Conservation (phyloP, 2,113 vertebrate genomes). For the Addax nasomaculatus region DNA sequence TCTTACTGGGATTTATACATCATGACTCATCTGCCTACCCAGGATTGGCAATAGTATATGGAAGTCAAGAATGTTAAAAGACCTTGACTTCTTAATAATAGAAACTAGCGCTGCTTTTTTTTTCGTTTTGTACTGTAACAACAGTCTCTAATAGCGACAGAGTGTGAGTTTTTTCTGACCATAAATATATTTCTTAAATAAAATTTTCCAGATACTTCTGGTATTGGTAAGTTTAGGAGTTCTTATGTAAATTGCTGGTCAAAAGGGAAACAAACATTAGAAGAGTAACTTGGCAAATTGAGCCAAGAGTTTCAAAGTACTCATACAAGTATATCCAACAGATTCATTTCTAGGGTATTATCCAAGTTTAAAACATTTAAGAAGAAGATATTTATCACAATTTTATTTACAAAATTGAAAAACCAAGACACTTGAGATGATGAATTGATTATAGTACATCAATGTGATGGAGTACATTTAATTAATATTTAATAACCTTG, state of each 20-base stretch:
- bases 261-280: background rate
- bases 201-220: background rate
- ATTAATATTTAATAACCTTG: conserved; percentile 12
- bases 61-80: background rate
- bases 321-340: background rate
- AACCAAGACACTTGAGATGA: background rate
- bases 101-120: background rate
- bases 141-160: background rate
- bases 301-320: background rate
- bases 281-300: background rate
- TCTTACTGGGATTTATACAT: background rate
- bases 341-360: background rate
- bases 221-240: background rate
- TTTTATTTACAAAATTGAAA: background rate
- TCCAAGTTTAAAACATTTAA: conserved; percentile 17
- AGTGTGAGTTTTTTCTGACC: background rate
- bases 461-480: background rate
- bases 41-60: background rate
- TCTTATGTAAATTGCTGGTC: background rate
- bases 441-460: background rate
- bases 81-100: background rate
- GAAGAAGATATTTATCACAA: conserved; percentile 12
- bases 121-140: background rate
- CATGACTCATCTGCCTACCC: background rate
- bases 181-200: background rate